A percentile compares a stretch with the other conserved stretches of the same genome.
Evolutionary conservation across 2,888 invertebrate species (phyloP).

Genomic region (Gymnosoma rotundatum): DNA sequence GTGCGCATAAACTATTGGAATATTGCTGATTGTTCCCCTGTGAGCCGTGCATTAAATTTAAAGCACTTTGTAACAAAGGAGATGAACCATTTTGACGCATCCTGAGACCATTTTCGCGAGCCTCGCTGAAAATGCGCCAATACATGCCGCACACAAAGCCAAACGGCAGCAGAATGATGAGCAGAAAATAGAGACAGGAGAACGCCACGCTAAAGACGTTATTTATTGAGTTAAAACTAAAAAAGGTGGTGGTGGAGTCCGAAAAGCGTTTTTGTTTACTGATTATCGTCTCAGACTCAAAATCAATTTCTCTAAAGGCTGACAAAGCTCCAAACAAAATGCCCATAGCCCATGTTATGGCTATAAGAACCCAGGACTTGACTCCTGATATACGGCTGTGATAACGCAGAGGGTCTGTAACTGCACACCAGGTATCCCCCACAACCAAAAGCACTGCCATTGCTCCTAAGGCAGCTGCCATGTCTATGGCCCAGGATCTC

Average conservation of each 20-base stretch:
- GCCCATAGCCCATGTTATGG: constrained; percentile 81
- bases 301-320: constrained; percentile 80
- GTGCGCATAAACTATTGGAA: constrained; percentile 77
- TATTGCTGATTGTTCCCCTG: constrained; percentile 72
- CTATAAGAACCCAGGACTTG: constrained; percentile 82
- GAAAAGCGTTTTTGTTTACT: constrained; percentile 75
- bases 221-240: constrained; percentile 72
- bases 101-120: constrained; percentile 81
- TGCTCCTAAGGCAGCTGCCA: constrained; percentile 81
- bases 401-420: constrained; percentile 85
- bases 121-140: constrained; percentile 82
- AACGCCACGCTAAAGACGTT: constrained; percentile 76
- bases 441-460: constrained; percentile 81
- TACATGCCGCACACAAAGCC: constrained; percentile 82
- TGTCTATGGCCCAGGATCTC: constrained; percentile 81
- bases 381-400: constrained; percentile 83
- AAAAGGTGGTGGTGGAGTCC: constrained; percentile 71
- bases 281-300: constrained; percentile 77
- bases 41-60: constrained; percentile 79
- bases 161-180: constrained; percentile 82
- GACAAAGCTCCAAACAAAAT: constrained; percentile 81
- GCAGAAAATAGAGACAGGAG: constrained; percentile 80
- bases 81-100: constrained; percentile 83
- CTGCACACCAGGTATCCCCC: constrained; percentile 85
- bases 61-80: constrained; percentile 81